These are phyloP conservation scores for Rynchops niger DNA, from an alignment of 2,113 vertebrate species.

Conservation along the genomic window DNA sequence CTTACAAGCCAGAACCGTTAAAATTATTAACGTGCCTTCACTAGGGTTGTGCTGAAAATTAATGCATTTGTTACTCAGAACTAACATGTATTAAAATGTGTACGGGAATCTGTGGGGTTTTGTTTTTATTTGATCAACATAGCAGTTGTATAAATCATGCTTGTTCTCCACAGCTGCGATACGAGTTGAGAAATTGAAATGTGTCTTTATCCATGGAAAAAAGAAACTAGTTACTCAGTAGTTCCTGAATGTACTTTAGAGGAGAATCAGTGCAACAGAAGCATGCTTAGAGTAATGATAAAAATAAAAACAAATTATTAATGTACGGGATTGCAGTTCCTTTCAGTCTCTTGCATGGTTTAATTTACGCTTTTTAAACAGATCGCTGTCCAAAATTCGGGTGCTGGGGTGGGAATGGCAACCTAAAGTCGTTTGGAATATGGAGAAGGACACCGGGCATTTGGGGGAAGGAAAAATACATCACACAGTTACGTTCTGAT, in stretches of 20 bases:
- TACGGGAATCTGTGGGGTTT: not conserved
- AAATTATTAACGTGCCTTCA: not conserved
- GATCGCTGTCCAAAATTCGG: not conserved
- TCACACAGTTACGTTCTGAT: not conserved
- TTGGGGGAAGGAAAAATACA: not conserved
- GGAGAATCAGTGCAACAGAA: not conserved
- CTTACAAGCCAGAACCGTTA: not conserved
- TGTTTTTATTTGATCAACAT: not conserved
- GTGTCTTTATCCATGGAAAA: not conserved
- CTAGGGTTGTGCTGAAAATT: not conserved
- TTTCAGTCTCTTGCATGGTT: not conserved
- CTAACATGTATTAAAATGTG: not conserved
- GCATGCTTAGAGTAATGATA: not conserved
- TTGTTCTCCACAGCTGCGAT: conserved; percentile 28
- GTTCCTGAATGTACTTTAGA: not conserved
- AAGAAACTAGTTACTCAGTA: not conserved
- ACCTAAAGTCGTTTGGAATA: not conserved
- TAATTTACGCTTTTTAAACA: not conserved
- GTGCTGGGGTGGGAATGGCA: not conserved
- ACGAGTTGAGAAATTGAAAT: not conserved
- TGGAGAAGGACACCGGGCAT: not conserved
- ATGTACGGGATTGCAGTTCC: not conserved
- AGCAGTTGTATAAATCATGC: conserved; percentile 2
- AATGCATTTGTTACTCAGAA: not conserved
- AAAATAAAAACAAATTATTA: not conserved